Percentiles rank a stretch among this genome's conserved stretches.
Conservation (phyloP, 2,888 invertebrate genomes). For the Oeneis ivallda region DNA sequence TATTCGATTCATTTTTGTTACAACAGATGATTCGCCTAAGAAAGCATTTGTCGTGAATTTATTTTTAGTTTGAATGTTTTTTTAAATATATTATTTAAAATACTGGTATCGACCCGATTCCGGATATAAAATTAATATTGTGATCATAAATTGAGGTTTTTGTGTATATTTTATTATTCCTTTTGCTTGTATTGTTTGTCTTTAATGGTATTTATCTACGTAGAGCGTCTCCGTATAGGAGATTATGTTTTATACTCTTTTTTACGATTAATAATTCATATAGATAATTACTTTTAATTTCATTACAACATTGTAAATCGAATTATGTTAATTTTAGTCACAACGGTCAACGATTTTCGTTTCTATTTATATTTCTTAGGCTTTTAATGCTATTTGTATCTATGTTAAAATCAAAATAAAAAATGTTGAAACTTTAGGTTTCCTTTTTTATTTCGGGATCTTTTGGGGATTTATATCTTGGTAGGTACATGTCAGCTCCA, state of each 20-base stretch:
- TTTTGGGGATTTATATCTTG: no score
- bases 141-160: constrained; percentile 32
- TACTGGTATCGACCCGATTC: constrained; percentile 31
- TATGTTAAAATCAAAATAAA: not conserved
- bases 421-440: not conserved
- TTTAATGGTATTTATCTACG: constrained; percentile 17
- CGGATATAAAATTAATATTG: constrained; percentile 38
- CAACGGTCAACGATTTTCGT: not conserved
- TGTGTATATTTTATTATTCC: constrained; percentile 22
- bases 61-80: not conserved
- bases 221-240: not conserved
- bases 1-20: not conserved
- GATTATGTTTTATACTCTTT: constrained; percentile 10
- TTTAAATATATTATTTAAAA: not conserved
- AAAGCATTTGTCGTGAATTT: not conserved
- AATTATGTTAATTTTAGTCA: not conserved
- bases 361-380: not conserved
- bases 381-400: not conserved
- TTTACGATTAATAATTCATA: not conserved
- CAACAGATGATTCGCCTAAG: not conserved
- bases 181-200: constrained; percentile 23
- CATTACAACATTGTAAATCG: not conserved
- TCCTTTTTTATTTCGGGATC: no score
- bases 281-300: constrained; percentile 5
- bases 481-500: no score